These are phyloP conservation scores for Archivesica marissinica DNA, from an alignment of 1,140 invertebrate genomes.

Conservation along the genomic window DNA sequence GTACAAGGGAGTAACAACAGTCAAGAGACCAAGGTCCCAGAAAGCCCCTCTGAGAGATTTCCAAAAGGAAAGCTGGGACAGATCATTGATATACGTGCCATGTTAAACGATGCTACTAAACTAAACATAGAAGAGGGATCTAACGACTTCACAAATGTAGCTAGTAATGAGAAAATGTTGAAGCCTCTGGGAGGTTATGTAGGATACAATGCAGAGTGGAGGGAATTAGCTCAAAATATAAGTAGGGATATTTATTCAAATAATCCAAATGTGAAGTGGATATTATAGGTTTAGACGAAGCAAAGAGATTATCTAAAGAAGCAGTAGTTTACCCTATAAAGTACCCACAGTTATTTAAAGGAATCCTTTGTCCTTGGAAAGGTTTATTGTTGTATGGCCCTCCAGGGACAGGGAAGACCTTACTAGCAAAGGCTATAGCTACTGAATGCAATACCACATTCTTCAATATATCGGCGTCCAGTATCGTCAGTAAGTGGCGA, in stretches of 20 bases:
- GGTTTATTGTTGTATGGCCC: constrained; percentile 95
- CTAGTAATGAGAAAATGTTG: constrained; percentile 63
- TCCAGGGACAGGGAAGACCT: constrained; percentile 99
- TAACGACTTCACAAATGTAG: constrained; percentile 41
- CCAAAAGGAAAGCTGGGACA: constrained; percentile 78
- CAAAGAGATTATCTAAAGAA: constrained; percentile 89
- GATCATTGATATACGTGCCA: constrained; percentile 84
- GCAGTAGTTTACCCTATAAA: constrained; percentile 93
- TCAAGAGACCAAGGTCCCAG: constrained; percentile 69
- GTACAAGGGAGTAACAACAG: constrained; percentile 72
- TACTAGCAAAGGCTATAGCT: constrained; percentile 99
- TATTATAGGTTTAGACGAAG: constrained; percentile 85
- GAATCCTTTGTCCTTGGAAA: constrained; percentile 92
- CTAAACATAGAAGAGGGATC: constrained; percentile 82
- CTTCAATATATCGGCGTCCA: constrained; percentile 99
- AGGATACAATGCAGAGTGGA: constrained; percentile 84
- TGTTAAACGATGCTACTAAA: constrained; percentile 84
- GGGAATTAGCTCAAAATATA: constrained; percentile 84
- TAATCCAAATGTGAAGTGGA: constrained; percentile 86
- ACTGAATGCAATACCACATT: constrained; percentile 99
- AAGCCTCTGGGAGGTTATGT: constrained; percentile 83
- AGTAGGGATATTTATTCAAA: constrained; percentile 88
- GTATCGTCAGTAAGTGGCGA: constrained; percentile 98
- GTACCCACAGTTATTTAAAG: constrained; percentile 93
- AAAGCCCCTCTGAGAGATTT: constrained; percentile 66